Evolutionary conservation across 2,888 invertebrate genomes (phyloP), one percentile per base, ranked within the genome.

Genomic region (Pseudococcus longispinus): DNA sequence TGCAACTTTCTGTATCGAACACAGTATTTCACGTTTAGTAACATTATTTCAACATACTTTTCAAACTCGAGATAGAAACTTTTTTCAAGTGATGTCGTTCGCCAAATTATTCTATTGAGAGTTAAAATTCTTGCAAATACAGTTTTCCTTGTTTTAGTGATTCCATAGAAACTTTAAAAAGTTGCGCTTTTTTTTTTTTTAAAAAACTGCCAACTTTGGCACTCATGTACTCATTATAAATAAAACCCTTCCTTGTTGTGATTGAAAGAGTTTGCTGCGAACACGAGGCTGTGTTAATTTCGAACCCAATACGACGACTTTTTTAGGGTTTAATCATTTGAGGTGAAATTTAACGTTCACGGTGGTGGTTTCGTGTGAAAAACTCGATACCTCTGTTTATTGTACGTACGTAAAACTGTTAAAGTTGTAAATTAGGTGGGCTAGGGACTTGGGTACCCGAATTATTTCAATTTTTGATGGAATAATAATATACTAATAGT

Each of bases 81-180:
- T 80, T 80, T 20, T 42, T 42, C n/a, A 42, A 74, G 32, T 74
- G 32, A 42, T 80, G 77, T 80, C 42, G 42, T 80, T 80, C 20
- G 77, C 42, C 77, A 80, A 80, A 80, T 80, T 80, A 80, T 80
- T 80, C 42, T 42, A 42, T 80, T 80, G 77, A 42, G 77, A 80
- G 77, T 20, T 80, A 15, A 80, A 80, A 80, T 80, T 37, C 23
- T 42, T 32, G 9, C 74, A 74, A 32, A 74, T 74, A 74, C 32
- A 74, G n/a, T 74, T 74, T 32, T 32, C 23, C 60, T 32, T 29
- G 74, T 74, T 29, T 42, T 18, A 37, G 42, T 32, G 70, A 29
- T 70, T 70, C 26, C 70, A 70, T 29, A 70, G 29, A 32, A 70
- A 70, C 70, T 60, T 60, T 9, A 23, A 60, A 60, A 23, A 60